Conservation (phyloP, 2,797 vertebrate genomes). For the Rachycentron canadum region DNA sequence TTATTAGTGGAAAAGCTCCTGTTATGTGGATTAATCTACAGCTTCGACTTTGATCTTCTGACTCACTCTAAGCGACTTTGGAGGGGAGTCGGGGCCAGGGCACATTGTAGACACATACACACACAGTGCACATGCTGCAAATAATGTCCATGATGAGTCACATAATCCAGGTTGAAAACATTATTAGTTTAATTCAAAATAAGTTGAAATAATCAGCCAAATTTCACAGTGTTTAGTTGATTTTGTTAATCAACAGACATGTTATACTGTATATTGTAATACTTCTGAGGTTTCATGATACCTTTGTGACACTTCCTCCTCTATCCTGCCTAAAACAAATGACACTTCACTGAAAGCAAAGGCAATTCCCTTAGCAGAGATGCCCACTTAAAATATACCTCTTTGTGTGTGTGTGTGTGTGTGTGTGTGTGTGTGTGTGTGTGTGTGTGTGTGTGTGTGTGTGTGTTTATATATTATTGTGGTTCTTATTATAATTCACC, state of each 20-base stretch:
- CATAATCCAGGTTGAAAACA: constrained; percentile 42
- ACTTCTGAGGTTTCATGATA: background rate
- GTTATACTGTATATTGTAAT: background rate
- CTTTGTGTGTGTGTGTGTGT: background rate
- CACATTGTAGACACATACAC: constrained; percentile 42
- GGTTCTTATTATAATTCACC: background rate
- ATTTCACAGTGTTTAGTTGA: background rate
- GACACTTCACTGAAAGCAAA: background rate
- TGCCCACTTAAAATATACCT: constrained; percentile 23
- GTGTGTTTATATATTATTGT: too few species aligned
- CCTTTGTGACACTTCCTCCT: constrained; percentile 4
- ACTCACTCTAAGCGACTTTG: constrained; percentile 81
- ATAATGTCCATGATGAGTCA: constrained; percentile 45
- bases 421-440: constrained; percentile 26
- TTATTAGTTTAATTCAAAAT: constrained; percentile 29
- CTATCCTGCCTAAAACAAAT: constrained; percentile 6
- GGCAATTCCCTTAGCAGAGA: background rate
- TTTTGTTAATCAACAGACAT: constrained; percentile 18
- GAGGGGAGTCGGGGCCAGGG: constrained; percentile 59
- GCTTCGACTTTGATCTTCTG: constrained; percentile 85
- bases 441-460: constrained; percentile 33
- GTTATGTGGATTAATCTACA: constrained; percentile 84
- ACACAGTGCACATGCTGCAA: constrained; percentile 32
- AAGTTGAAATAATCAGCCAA: constrained; percentile 38
- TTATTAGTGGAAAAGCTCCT: constrained; percentile 86